phyloP scores from a whole-genome alignment of 2,797 vertebrate species.

The Gymnodraco acuticeps region DNA sequence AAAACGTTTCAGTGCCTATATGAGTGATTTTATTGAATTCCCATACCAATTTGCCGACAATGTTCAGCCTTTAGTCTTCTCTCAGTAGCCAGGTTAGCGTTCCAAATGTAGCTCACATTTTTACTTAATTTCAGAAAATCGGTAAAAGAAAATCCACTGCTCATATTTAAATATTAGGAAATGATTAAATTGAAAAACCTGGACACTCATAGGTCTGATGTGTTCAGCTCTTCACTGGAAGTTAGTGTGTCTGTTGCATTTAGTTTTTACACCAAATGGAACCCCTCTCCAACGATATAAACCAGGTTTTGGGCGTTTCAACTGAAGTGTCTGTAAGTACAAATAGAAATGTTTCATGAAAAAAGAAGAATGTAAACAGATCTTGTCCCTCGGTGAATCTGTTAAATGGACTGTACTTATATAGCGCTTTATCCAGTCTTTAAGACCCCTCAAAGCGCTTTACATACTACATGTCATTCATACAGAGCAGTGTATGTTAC shows the following conservation, averaged over 20 bases:
- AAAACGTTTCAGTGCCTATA: constrained; percentile 41
- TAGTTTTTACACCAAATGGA: not conserved
- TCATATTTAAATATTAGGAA: not conserved
- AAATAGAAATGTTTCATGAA: not conserved
- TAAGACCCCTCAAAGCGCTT: too few species aligned
- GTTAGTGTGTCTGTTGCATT: not conserved
- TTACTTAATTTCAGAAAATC: not conserved
- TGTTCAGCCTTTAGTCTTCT: not conserved
- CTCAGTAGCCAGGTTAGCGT: not conserved
- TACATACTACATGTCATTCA: too few species aligned
- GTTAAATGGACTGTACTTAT: too few species aligned
- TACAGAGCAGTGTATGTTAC: too few species aligned
- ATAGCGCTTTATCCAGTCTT: too few species aligned
- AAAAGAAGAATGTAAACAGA: not conserved
- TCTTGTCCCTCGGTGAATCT: not conserved
- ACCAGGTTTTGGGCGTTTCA: not conserved
- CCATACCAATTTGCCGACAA: not conserved
- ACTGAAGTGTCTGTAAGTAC: too few species aligned
- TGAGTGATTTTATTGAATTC: not conserved
- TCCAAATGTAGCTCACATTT: not conserved
- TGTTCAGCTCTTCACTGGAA: not conserved
- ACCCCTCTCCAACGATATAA: too few species aligned
- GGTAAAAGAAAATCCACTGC: not conserved
- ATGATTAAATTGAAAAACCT: not conserved
- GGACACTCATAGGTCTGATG: not conserved